These are phyloP conservation scores for Porites rus DNA, from an alignment of 92 coral and sea anemone genomes.

Conservation along the genomic window DNA sequence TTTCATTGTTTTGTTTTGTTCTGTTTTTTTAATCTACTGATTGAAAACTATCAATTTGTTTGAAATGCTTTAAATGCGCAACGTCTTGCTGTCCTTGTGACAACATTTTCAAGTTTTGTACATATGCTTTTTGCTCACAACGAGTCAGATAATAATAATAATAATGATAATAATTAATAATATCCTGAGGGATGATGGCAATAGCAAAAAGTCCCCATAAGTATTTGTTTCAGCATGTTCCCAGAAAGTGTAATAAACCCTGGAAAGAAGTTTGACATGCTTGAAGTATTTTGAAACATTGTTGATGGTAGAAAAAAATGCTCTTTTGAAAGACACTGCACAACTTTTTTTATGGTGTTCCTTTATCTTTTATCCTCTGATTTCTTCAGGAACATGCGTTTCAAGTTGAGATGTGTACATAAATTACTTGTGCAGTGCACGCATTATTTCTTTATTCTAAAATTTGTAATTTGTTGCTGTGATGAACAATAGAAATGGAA, in stretches of 20 bases:
- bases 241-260: neutral
- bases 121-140: neutral
- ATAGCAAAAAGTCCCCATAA: neutral
- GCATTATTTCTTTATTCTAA: neutral
- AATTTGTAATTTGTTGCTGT: neutral
- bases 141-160: neutral
- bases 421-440: neutral
- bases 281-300: neutral
- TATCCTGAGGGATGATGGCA: neutral
- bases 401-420: neutral
- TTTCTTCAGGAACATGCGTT: neutral
- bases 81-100: neutral
- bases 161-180: no score
- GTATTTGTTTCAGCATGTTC: neutral
- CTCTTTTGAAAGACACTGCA: neutral
- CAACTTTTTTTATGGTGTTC: neutral
- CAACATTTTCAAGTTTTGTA: neutral
- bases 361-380: conserved; percentile 2
- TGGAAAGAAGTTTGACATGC: neutral
- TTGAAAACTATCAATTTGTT: no score
- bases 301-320: neutral
- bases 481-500: neutral
- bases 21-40: no score
- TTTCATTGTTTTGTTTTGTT: no score
- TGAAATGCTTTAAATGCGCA: no score